Evolutionary conservation across 2,797 vertebrate genomes (phyloP).

Genomic region (Ispidina lecontei): DNA sequence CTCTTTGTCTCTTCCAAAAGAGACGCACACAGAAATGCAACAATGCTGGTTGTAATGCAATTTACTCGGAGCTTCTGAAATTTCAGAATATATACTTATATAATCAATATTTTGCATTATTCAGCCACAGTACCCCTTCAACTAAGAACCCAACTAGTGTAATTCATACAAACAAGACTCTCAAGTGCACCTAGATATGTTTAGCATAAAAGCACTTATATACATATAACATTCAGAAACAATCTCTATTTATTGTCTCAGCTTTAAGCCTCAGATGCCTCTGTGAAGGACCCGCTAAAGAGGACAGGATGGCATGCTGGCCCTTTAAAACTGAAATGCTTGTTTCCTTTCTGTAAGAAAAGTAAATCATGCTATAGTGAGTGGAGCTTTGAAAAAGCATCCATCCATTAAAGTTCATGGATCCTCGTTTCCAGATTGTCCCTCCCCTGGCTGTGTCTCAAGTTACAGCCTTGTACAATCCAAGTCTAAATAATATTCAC

Average conservation of each 20-base stretch:
- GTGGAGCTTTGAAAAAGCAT: constrained; percentile 84
- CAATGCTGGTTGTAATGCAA: background rate
- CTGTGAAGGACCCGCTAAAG: background rate
- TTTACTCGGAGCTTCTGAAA: constrained; percentile 53
- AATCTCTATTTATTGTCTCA: constrained; percentile 40
- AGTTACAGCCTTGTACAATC: constrained; percentile 95
- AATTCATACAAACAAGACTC: constrained; percentile 5
- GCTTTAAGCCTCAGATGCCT: constrained; percentile 22
- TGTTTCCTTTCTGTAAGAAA: constrained; percentile 77
- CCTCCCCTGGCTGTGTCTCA: constrained; percentile 87
- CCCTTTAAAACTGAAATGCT: constrained; percentile 80
- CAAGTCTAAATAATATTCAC: constrained; percentile 98
- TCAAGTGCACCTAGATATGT: constrained; percentile 6
- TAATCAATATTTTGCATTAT: constrained; percentile 48
- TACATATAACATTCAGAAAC: background rate
- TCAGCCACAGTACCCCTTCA: background rate
- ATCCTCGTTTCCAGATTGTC: constrained; percentile 85
- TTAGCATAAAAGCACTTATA: constrained; percentile 30
- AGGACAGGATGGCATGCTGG: constrained; percentile 62
- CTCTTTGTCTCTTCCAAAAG: constrained; percentile 2
- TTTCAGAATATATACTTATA: constrained; percentile 41
- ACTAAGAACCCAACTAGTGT: background rate
- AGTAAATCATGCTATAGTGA: constrained; percentile 83
- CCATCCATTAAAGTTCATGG: constrained; percentile 90
- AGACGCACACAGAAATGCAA: constrained; percentile 1